Base-by-base conservation (phyloP, 1,140 invertebrate species). In the Stenopsyche tienmushanensis region DNA sequence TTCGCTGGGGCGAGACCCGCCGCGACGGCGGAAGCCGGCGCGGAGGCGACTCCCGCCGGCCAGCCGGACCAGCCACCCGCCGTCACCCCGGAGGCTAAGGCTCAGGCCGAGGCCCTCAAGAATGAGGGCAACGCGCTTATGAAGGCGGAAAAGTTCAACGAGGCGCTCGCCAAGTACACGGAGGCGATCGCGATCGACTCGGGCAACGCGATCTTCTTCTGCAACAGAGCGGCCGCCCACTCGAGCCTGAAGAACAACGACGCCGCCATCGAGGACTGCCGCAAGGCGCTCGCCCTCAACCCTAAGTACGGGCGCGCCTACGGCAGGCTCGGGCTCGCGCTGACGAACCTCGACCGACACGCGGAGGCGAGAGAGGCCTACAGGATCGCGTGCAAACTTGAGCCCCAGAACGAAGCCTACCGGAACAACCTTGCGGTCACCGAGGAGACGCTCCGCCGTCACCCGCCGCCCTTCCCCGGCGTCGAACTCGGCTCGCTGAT, bases 241-340 rank as follows among this genome's bases (percentile, higher is more conserved):
- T 95, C 88, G 72, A 93, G 94, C 76, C 80, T 97, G 60, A 87
- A 88, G 34, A 88, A 93, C 73, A 87, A 93, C 75, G 78, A 87
- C 42, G 79, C 84, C 62, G 93, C 95, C 8, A 89, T 98, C 52
- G 86, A 89, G 66, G 97, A 99, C 76, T 97, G 94, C 76, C 87
- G 91, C 70, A 87, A 86, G 52, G 95, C 97, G 5, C 80, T 98
- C 41, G 82, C 87, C 39, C 87, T 98, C 68, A 93, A 98, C 79
- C 89, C 91, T 0, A 85, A 86, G 29, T 99, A 98, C 76, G 90
- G 92, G 64, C 97, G 98, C 82, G 96, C 96, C 1, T 97, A 97
- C 82, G 92, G 94, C 3, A 84, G 96, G 72, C 85, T 98, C 76
- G 89, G 91, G n/a, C 85, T 98, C 60, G 94, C 95, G 1, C 90